Conservation (phyloP, 2,797 vertebrate genomes). For the Amphiprion clarkii region DNA sequence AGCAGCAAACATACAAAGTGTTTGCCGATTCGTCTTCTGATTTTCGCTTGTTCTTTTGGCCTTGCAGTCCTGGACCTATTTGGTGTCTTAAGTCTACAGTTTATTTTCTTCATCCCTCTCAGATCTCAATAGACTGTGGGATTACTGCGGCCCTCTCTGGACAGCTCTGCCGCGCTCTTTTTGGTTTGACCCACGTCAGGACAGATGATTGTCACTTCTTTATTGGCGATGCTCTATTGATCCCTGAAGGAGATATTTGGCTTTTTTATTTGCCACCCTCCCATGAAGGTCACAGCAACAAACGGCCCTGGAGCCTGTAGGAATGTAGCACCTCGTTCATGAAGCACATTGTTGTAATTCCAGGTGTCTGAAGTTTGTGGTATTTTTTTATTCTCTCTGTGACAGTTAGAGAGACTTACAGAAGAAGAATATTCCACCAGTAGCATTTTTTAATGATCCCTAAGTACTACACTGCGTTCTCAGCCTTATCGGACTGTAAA, state of each 20-base stretch:
- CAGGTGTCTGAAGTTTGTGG: conserved; percentile 10
- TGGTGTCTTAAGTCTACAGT: conserved; percentile 41
- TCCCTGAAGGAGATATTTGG: conserved; percentile 48
- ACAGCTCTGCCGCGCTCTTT: conserved; percentile 10
- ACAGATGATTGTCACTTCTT: conserved; percentile 37
- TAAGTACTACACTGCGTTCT: no score
- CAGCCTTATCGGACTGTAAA: not conserved
- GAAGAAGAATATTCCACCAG: no score
- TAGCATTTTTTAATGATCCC: not conserved
- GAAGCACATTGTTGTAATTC: conserved; percentile 27
- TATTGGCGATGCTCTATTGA: conserved; percentile 44
- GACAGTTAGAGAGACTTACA: no score
- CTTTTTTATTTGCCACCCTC: conserved; percentile 12
- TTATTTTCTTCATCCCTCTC: conserved; percentile 45
- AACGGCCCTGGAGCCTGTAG: conserved; percentile 8
- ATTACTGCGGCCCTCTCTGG: conserved; percentile 24
- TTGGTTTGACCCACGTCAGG: conserved; percentile 35
- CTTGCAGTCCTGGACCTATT: conserved; percentile 13
- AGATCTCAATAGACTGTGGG: conserved; percentile 36
- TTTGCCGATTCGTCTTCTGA: not conserved
- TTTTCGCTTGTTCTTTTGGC: not conserved
- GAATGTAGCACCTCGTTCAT: conserved; percentile 19
- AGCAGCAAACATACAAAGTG: not conserved
- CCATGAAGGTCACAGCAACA: conserved; percentile 7
- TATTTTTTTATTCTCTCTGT: not conserved